Percentiles rank a stretch among this genome's conserved stretches.
Evolutionary conservation across 2,797 vertebrate species (phyloP).

Genomic region (Paguma larvata): DNA sequence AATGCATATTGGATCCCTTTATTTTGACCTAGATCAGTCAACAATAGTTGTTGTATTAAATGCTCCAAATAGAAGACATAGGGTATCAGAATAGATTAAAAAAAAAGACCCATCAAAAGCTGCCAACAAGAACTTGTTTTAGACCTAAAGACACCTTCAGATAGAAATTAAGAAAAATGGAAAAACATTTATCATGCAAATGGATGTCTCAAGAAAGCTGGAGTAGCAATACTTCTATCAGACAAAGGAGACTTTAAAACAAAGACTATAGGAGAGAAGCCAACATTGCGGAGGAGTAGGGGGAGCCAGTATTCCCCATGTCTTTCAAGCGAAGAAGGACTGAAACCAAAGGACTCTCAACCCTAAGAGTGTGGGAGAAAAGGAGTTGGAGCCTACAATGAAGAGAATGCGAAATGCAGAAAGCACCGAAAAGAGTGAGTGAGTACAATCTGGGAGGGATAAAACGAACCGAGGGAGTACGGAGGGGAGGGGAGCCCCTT

Average conservation of each 20-base stretch:
- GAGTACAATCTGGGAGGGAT: too few species aligned
- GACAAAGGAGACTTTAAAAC: not conserved
- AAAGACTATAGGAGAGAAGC: not conserved
- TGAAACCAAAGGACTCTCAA: too few species aligned
- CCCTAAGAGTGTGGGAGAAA: too few species aligned
- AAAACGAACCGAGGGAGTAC: too few species aligned
- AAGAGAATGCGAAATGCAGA: too few species aligned
- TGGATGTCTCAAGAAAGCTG: not conserved
- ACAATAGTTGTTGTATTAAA: not conserved
- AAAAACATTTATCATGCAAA: not conserved
- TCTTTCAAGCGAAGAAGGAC: too few species aligned
- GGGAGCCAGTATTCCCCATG: too few species aligned
- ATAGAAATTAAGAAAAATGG: not conserved
- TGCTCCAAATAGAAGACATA: not conserved
- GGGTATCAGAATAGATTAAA: not conserved
- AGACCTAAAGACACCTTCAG: not conserved
- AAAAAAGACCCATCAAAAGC: not conserved
- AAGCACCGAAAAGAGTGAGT: too few species aligned
- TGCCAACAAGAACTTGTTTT: not conserved
- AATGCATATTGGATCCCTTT: not conserved
- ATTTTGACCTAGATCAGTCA: slow-evolving; percentile 27
- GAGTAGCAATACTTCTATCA: not conserved
- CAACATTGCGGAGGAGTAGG: too few species aligned
- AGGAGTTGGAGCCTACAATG: too few species aligned
- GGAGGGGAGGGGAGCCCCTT: too few species aligned